phyloP scores from a whole-genome alignment of 2,797 vertebrate species.

The Acipenser ruthenus region DNA sequence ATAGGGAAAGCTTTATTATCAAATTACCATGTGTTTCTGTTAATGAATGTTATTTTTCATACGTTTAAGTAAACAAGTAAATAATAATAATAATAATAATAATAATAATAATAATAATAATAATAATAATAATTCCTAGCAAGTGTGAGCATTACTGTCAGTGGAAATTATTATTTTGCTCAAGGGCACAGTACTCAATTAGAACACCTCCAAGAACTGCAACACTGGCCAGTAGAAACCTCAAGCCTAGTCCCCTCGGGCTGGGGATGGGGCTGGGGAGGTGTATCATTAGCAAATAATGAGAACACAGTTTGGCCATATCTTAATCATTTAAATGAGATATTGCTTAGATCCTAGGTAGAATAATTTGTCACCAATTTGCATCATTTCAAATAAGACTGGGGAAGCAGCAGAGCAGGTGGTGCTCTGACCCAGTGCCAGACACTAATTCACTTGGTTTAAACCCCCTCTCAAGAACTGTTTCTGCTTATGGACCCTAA shows the following conservation, averaged over 20 bases:
- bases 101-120: no score
- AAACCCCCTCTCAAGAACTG: conserved; percentile 1
- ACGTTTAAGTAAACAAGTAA: no score
- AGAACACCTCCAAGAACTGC: no score
- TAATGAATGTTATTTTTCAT: no score
- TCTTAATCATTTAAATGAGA: conserved; percentile 27
- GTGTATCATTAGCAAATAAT: conserved; percentile 40
- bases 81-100: no score
- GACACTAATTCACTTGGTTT: conserved; percentile 50
- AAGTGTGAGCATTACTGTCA: no score
- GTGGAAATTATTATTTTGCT: no score
- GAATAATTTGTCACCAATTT: conserved; percentile 63
- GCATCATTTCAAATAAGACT: conserved; percentile 35
- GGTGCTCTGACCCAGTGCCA: conserved; percentile 33
- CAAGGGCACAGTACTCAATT: no score
- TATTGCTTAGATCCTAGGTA: conserved; percentile 38
- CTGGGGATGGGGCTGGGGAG: conserved; percentile 14
- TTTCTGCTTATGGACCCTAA: background rate
- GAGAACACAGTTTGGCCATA: conserved; percentile 40
- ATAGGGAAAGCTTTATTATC: no score
- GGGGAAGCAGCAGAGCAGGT: conserved; percentile 51
- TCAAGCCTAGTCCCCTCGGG: conserved; percentile 61
- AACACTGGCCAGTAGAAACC: conserved; percentile 29
- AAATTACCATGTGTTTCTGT: no score
- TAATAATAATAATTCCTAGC: no score